Base-by-base conservation (phyloP, 2,888 invertebrate genomes). In the Fragum fragum region DNA sequence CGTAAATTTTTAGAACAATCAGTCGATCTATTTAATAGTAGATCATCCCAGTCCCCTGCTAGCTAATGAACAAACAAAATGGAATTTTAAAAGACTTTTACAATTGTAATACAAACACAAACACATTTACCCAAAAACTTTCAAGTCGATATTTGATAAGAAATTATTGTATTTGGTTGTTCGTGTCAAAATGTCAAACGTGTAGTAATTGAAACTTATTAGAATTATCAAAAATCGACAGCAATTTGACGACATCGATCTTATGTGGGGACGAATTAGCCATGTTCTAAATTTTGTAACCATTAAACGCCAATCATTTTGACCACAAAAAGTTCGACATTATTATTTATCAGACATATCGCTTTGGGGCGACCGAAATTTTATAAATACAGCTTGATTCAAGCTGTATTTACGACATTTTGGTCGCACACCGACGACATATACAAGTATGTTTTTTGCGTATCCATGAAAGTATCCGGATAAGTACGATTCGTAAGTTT, bases 151-250 rank as follows among this genome's bases (percentile, higher is more conserved):
- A 47, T 47, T 47, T 14, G 47, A 47, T 47, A 47, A 47, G 57
- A 23, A 57, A n/a, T 57, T 28, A 57, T 57, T 28, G 26, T 57
- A 57, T 57, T 57, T 57, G 26, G 23, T 26, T 66, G 66, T 66
- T 42, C 21, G 42, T 66, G 66, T 66, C 66, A 66, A 66, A 42
- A 66, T 66, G 66, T 66, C 66, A 66, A 21, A 66, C 29, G 6
- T 32, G 7, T 42, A 42, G 18, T 66, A 42, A 66, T 61, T 7
- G 32, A 66, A 66, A 66, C 42, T 39, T 66, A 66, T 42, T 32
- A 42, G n/a, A 42, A 66, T 66, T 66, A 66, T 42, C 66, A 23
- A 16, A 42, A 66, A 42, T 1, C 23, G 42, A 21, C 66, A 66
- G 9, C 14, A 21, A 42, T 23, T 18, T 7, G 66, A 66, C 39